A percentile compares a stretch with the other conserved stretches of the same genome.
These are phyloP conservation scores for Anarsia innoxiella DNA, from an alignment of 2,888 invertebrate species.

Conservation along the genomic window DNA sequence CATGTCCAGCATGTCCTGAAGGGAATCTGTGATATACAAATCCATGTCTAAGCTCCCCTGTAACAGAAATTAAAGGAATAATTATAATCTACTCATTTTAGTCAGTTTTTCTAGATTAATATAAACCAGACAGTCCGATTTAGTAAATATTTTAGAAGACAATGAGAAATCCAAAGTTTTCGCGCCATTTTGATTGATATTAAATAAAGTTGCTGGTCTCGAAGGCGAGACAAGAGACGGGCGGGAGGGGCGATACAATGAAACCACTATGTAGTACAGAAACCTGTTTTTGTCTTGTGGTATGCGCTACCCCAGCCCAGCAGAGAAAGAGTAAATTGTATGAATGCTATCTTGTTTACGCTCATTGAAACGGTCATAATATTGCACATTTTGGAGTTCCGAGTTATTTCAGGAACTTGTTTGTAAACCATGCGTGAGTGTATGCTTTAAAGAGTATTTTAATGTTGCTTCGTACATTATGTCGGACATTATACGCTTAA, in stretches of 20 bases:
- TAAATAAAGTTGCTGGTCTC: constrained; percentile 14
- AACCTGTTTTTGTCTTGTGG: constrained; percentile 65
- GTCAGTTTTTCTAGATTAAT: too few species aligned
- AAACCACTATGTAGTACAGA: constrained; percentile 63
- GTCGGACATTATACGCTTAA: too few species aligned
- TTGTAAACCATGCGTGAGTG: too few species aligned
- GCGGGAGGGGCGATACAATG: constrained; percentile 43
- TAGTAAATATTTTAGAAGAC: too few species aligned
- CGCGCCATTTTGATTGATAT: constrained; percentile 39
- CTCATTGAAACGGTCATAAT: constrained; percentile 20
- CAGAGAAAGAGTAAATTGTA: constrained; percentile 28
- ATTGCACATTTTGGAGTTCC: constrained; percentile 15
- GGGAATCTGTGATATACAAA: constrained; percentile 80
- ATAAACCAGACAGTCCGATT: too few species aligned
- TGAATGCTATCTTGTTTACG: constrained; percentile 29
- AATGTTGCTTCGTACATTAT: constrained; percentile 3
- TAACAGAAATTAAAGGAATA: constrained; percentile 34
- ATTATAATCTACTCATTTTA: too few species aligned
- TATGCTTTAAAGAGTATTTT: constrained; percentile 7
- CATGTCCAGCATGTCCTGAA: constrained; percentile 93
- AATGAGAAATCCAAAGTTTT: too few species aligned
- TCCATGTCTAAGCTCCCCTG: constrained; percentile 77
- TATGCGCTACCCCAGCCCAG: constrained; percentile 47
- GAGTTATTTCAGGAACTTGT: constrained; percentile 13
- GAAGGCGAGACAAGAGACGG: constrained; percentile 28